Conservation (phyloP, 1,140 invertebrate species). For the Nephotettix cincticeps region DNA sequence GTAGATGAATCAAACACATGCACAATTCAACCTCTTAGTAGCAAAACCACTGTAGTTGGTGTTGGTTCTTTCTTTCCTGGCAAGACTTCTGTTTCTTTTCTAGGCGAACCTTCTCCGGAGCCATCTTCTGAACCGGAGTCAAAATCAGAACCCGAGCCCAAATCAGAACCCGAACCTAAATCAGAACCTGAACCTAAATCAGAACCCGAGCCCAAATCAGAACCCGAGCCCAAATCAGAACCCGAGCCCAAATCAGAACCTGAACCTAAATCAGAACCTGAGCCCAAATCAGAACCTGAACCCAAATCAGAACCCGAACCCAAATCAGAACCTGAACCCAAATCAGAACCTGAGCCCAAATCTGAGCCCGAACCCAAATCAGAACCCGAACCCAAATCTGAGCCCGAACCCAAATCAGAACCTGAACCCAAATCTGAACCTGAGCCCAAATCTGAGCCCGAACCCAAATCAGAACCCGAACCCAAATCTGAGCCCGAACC, state of each 20-base stretch:
- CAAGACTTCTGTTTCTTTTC: slow-evolving; percentile 26
- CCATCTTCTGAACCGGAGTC: slow-evolving; percentile 50
- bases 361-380: slow-evolving; percentile 51
- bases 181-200: slow-evolving; percentile 48
- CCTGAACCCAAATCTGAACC: slow-evolving; percentile 50
- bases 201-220: slow-evolving; percentile 46
- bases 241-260: slow-evolving; percentile 47
- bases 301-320: slow-evolving; percentile 46
- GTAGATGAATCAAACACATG: not conserved
- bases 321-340: slow-evolving; percentile 48
- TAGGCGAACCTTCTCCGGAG: slow-evolving; percentile 46
- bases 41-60: slow-evolving; percentile 17
- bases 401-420: slow-evolving; percentile 40
- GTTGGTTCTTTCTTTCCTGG: slow-evolving; percentile 28
- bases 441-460: slow-evolving; percentile 48
- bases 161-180: slow-evolving; percentile 48
- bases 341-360: slow-evolving; percentile 47
- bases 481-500: slow-evolving; percentile 47
- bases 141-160: slow-evolving; percentile 47
- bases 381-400: slow-evolving; percentile 40
- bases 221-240: slow-evolving; percentile 42
- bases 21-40: not conserved
- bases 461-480: slow-evolving; percentile 30
- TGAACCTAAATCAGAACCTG: slow-evolving; percentile 51
- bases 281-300: slow-evolving; percentile 49